Base-by-base conservation (phyloP, 2,113 vertebrate species). In the Plecotus auritus region DNA sequence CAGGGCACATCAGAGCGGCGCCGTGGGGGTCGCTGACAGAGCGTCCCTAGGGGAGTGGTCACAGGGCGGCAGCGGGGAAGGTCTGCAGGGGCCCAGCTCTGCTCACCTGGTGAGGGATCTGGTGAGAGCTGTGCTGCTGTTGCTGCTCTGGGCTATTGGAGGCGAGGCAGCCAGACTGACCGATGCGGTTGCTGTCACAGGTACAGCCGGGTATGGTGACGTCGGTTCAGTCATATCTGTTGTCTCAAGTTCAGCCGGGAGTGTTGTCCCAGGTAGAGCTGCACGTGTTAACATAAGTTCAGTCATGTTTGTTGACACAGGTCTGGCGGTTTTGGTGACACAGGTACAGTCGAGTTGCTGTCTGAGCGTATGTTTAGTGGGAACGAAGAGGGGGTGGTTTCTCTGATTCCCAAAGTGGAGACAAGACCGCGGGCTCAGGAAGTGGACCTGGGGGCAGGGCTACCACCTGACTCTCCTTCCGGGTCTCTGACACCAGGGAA, bases 151-250 rank as follows among this genome's bases (percentile, higher is more conserved):
- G 11, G 64, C 13, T 16, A 5, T 1, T 0, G 47, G 32, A 78
- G 9, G 28, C 0, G 5, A 49, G 74, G 74, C 23, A 12, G 16
- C 23, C 9, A 11, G 13, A 5, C 66, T 4, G 45, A 47, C 9
- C 0, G 0, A 1, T 4, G 9, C 7, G 1, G 4, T 1, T 7
- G 32, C 2, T 35, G 76, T 54, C 47, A 13, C 32, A 20, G 28
- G 12, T 20, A 0, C 30, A 16, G 9, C 2, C 1, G 17, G 4
- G 7, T 40, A 13, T 23, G 61, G 32, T 1, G 30, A 6, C 28
- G 5, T 11, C n/a, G 30, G 22, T 28, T 9, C 49, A 13, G n/a
- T 20, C 26, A 70, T 32, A 23, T 22, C 17, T 30, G 20, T n/a
- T 20, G 35, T 35, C 35, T 12, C 18, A 56, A 13, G 35, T 28